Evolutionary conservation across 2,888 invertebrate genomes (phyloP).

Genomic region (Dasypogon diadema): DNA sequence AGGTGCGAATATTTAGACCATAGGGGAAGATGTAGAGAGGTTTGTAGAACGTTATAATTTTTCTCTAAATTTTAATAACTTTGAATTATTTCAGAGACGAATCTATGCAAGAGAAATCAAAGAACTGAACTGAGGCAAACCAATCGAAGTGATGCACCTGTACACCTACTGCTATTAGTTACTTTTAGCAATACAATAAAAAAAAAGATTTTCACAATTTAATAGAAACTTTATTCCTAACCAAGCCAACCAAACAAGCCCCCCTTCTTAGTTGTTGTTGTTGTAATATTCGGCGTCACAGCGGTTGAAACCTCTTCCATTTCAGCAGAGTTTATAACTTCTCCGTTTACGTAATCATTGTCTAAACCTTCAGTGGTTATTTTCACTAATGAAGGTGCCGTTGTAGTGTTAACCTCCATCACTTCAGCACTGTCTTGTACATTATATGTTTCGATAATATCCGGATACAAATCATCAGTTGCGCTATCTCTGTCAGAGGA

Average conservation of each 20-base stretch:
- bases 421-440: neutral
- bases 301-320: neutral
- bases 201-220: too few species aligned
- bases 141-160: neutral
- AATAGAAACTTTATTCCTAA: neutral
- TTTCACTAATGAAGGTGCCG: neutral
- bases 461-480: too few species aligned
- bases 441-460: neutral
- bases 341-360: neutral
- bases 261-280: neutral
- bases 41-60: neutral
- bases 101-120: neutral
- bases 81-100: neutral
- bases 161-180: neutral
- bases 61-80: too few species aligned
- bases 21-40: slow-evolving; percentile 24
- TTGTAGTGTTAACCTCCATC: neutral
- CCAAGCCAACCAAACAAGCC: neutral
- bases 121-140: neutral
- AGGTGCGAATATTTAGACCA: slow-evolving; percentile 8
- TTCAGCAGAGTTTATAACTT: neutral
- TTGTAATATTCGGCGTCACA: neutral
- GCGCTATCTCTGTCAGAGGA: too few species aligned
- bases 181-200: too few species aligned
- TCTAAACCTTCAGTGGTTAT: neutral